Evolutionary conservation across 2,113 vertebrate species (phyloP), one percentile per base, ranked within the genome.

Genomic region (Phylloscopus whistleri): DNA sequence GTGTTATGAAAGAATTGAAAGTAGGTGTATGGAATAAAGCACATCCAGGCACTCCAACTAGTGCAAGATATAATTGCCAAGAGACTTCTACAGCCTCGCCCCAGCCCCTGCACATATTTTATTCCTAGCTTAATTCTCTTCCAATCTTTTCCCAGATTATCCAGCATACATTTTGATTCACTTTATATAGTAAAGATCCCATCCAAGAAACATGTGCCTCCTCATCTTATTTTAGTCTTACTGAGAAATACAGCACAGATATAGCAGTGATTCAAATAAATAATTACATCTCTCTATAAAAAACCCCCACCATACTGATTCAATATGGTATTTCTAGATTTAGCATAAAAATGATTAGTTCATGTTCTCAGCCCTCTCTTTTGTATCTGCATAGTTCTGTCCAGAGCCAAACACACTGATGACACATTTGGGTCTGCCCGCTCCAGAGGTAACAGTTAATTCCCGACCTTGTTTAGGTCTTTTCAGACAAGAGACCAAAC

Each of bases 1-100:
- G n/a, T 53, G 35, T 94, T 90, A 94, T 28, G 73, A 84, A 93
- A 92, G 83, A 92, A 87, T 4, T 70, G 11, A 41, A 95, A 86
- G 44, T 63, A 84, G 72, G 76, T 67, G 41, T 81, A 81, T 20
- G 56, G 48, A 93, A 68, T 74, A 94, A 95, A 62, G 62, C 55
- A 93, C 44, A 56, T 33, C 33, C 44, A 56, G 82, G 49, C 68
- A 69, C 73, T 78, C 30, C 39, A 49, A 58, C 37, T 2, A 90
- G 49, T 37, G 28, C 64, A 74, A 87, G 52, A 59, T 26, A 4
- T 4, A 86, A 88, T 64, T 15, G 28, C 79, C 63, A 78, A 67
- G 43, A 55, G 58, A 82, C 46, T 72, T 73, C 46, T 59, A 84
- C 72, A 86, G n/a, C 21, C n/a, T 46, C 59, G 70, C 8, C 16